A percentile compares a stretch with the other conserved stretches of the same genome.
phyloP scores from a whole-genome alignment of 2,797 vertebrate genomes.

The Tapirus indicus region DNA sequence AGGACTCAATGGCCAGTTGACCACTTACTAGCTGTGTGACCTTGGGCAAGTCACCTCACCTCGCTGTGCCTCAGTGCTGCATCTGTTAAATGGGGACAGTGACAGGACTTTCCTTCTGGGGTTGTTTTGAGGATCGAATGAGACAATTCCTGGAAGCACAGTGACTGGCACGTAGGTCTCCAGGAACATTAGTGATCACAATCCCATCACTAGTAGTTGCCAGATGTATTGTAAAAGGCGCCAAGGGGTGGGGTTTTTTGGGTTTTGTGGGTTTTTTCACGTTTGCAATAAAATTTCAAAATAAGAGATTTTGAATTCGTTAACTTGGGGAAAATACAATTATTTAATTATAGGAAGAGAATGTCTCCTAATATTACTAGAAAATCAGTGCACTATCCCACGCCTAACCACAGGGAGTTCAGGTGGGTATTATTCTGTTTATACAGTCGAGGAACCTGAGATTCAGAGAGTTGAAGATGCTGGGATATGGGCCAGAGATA shows the following conservation, averaged over 20 bases:
- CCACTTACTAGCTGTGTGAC: neutral
- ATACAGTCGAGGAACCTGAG: neutral
- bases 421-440: neutral
- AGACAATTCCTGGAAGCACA: neutral
- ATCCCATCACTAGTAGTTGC: neutral
- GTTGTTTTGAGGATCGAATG: neutral
- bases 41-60: neutral
- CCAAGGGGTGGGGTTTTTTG: neutral
- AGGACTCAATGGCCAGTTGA: neutral
- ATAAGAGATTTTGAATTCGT: constrained; percentile 19
- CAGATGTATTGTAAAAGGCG: neutral
- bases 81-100: neutral
- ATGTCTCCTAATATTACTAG: neutral
- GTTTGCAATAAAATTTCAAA: constrained; percentile 55
- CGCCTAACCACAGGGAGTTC: neutral
- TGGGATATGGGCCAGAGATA: neutral
- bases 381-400: neutral
- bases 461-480: neutral
- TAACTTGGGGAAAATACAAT: constrained; percentile 32
- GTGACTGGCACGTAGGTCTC: neutral
- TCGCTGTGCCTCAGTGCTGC: neutral
- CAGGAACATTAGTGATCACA: neutral
- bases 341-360: neutral
- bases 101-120: neutral
- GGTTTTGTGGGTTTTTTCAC: neutral